A percentile compares a stretch with the other conserved stretches of the same genome.
These are phyloP conservation scores for Sphecodes monilicornis DNA, from an alignment of 2,888 invertebrate species.

Conservation along the genomic window DNA sequence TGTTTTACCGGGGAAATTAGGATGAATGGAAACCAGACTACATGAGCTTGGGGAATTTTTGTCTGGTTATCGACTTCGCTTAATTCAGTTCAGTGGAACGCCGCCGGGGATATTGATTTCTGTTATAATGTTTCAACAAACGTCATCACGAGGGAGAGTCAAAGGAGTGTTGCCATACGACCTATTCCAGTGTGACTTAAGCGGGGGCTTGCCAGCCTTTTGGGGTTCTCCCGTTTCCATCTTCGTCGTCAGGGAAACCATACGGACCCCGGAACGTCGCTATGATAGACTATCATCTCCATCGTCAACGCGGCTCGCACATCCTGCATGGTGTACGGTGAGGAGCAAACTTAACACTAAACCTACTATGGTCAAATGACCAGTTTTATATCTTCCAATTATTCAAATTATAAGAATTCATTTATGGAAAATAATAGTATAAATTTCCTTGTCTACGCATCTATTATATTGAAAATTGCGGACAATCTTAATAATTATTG, in stretches of 20 bases:
- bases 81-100: not conserved
- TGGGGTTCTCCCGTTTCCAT: not conserved
- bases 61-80: not conserved
- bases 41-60: too few species aligned
- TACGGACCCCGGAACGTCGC: not conserved
- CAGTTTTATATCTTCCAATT: too few species aligned
- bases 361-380: too few species aligned
- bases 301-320: not conserved
- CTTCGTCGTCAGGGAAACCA: conserved; percentile 2
- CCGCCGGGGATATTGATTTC: not conserved
- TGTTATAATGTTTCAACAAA: not conserved
- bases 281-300: not conserved
- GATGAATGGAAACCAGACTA: too few species aligned
- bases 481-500: too few species aligned
- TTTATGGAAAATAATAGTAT: too few species aligned
- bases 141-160: not conserved
- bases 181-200: not conserved
- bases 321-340: not conserved
- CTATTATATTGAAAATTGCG: too few species aligned
- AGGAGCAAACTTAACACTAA: not conserved
- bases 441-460: too few species aligned
- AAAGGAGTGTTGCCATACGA: not conserved
- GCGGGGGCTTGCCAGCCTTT: not conserved
- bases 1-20: too few species aligned
- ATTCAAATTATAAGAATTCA: too few species aligned